Percentiles rank a stretch among this genome's conserved stretches.
phyloP scores from a whole-genome alignment of 2,113 vertebrate genomes.

The Archocentrus centrarchus region DNA sequence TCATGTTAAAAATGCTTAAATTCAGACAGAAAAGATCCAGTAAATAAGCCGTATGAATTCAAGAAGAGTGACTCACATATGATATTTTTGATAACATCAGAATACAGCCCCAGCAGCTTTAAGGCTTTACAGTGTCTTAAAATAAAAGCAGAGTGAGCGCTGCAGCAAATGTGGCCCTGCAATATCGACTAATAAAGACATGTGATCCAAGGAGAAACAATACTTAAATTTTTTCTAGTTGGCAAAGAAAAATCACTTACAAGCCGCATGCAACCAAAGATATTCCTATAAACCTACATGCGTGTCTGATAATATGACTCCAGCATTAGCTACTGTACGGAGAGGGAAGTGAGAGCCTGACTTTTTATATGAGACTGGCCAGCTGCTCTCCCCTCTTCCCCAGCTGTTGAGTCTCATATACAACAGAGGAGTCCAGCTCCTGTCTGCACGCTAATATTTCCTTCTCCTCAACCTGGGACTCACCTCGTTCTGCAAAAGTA shows the following conservation, averaged over 20 bases:
- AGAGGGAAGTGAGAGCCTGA: slow-evolving; percentile 30
- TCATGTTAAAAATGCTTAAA: neutral
- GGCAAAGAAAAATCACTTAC: neutral
- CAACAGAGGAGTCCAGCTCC: slow-evolving; percentile 25
- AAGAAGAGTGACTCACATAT: neutral
- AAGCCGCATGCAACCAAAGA: slow-evolving; percentile 37
- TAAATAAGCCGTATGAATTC: neutral
- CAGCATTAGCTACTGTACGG: slow-evolving; percentile 51
- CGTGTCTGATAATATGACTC: slow-evolving; percentile 36
- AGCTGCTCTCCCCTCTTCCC: slow-evolving; percentile 51
- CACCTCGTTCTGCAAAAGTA: slow-evolving; percentile 8
- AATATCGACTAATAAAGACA: slow-evolving; percentile 28
- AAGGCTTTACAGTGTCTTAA: neutral
- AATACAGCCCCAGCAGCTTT: neutral
- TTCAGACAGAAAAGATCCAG: neutral
- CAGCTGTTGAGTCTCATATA: slow-evolving; percentile 59
- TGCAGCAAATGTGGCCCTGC: neutral
- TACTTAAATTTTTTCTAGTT: neutral
- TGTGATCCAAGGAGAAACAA: slow-evolving; percentile 3
- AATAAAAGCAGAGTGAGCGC: neutral
- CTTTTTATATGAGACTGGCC: slow-evolving; percentile 42
- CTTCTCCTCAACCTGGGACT: slow-evolving; percentile 27
- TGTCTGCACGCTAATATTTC: slow-evolving; percentile 26
- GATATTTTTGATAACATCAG: neutral
- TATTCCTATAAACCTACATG: slow-evolving; percentile 47